Conservation (phyloP, 2,797 vertebrate species). For the Mormyrus proboscirostris region DNA sequence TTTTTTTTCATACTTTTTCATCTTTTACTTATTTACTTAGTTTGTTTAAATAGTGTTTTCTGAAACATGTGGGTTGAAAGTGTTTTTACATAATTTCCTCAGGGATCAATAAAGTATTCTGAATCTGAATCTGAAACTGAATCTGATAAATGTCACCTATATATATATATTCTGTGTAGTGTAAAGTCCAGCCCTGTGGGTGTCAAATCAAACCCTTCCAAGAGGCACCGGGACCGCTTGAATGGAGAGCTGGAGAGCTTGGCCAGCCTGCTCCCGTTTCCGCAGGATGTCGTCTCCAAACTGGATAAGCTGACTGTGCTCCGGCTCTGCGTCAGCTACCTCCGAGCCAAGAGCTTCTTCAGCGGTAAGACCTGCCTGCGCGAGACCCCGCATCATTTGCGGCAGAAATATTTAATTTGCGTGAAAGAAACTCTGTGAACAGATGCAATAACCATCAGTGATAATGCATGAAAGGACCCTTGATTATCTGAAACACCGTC, state of each 20-base stretch:
- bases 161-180: slow-evolving; percentile 41
- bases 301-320: slow-evolving; percentile 80
- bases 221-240: slow-evolving; percentile 73
- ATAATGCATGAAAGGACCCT: not conserved
- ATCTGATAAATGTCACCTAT: not conserved
- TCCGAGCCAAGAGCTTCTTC: slow-evolving; percentile 78
- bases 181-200: slow-evolving; percentile 57
- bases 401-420: not conserved
- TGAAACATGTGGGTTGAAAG: not conserved
- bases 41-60: not conserved
- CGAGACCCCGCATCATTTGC: not conserved
- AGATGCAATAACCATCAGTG: not conserved
- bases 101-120: not conserved
- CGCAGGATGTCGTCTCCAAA: slow-evolving; percentile 73
- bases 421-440: not conserved
- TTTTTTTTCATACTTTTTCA: not conserved
- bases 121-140: not conserved
- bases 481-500: not conserved
- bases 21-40: not conserved
- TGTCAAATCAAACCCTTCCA: slow-evolving; percentile 76
- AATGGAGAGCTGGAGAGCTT: slow-evolving; percentile 74
- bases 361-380: slow-evolving; percentile 57
- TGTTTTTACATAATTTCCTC: not conserved
- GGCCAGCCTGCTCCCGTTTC: slow-evolving; percentile 72
- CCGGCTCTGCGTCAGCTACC: slow-evolving; percentile 76